These are phyloP conservation scores for Pseudorhiza aurosa DNA, from an alignment of 30 jellyfish, hydroid and myxozoan species.

Conservation along the genomic window DNA sequence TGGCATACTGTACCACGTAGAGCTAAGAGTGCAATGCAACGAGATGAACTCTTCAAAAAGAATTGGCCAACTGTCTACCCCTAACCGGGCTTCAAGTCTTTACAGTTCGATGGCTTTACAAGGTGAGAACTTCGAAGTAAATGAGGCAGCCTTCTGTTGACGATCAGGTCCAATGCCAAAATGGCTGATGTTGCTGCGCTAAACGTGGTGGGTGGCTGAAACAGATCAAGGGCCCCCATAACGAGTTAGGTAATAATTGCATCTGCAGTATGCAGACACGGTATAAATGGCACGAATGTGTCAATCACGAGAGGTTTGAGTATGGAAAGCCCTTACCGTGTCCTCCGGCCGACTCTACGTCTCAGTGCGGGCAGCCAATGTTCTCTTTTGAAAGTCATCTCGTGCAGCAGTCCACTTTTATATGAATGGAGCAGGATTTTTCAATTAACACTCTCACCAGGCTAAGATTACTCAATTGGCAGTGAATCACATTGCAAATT, in stretches of 20 bases:
- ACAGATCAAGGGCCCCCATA: background rate
- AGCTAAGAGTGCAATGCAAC: no score
- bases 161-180: no score
- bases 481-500: slow-evolving; percentile 37
- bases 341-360: background rate
- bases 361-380: slow-evolving; percentile 7
- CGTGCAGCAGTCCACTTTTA: slow-evolving; percentile 17
- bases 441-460: slow-evolving; percentile 46
- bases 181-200: no score
- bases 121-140: no score
- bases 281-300: background rate
- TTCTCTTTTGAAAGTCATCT: background rate
- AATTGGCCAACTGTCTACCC: no score
- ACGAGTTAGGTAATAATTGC: background rate
- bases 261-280: background rate
- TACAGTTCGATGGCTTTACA: no score
- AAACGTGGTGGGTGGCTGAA: background rate
- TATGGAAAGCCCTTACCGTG: slow-evolving; percentile 12
- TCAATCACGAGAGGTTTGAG: slow-evolving; percentile 2
- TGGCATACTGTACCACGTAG: no score
- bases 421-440: background rate
- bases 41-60: no score
- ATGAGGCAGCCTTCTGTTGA: no score
- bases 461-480: slow-evolving; percentile 47
- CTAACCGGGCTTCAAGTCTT: no score